Evolutionary conservation across 2,797 vertebrate genomes (phyloP).

Genomic region (Pachyuromys duprasi): DNA sequence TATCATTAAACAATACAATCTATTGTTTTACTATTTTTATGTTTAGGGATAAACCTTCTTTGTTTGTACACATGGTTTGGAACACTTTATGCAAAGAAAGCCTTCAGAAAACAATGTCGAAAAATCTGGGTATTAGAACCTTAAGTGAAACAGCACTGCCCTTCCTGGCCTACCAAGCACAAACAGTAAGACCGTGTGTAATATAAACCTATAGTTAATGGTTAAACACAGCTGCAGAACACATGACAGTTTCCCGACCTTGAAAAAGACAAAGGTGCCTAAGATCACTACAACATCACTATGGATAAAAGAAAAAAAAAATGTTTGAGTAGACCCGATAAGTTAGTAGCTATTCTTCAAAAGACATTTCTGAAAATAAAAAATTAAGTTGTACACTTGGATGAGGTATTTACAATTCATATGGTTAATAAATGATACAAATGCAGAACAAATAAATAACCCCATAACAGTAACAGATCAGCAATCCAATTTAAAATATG

Average conservation of each 20-base stretch:
- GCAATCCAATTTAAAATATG: constrained; percentile 45
- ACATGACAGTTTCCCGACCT: not conserved
- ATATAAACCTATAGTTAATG: constrained; percentile 13
- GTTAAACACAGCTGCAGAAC: not conserved
- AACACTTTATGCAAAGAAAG: not conserved
- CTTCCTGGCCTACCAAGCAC: not conserved
- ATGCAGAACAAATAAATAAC: not conserved
- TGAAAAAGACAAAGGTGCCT: not conserved
- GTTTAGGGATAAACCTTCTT: not conserved
- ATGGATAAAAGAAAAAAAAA: not conserved
- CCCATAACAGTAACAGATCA: constrained; percentile 2
- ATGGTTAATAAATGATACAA: constrained; percentile 1
- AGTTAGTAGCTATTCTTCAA: constrained; percentile 20
- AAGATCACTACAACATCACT: not conserved
- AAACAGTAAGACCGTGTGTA: not conserved
- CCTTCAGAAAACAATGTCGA: not conserved
- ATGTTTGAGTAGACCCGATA: not conserved
- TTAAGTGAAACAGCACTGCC: not conserved
- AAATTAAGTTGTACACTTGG: not conserved
- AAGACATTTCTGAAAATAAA: constrained; percentile 55
- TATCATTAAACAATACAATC: not conserved
- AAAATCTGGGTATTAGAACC: not conserved
- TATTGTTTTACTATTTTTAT: not conserved
- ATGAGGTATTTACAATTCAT: constrained; percentile 12
- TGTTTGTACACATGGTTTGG: not conserved